Conservation (phyloP, 2,888 invertebrate genomes). For the Athalia cordata region DNA sequence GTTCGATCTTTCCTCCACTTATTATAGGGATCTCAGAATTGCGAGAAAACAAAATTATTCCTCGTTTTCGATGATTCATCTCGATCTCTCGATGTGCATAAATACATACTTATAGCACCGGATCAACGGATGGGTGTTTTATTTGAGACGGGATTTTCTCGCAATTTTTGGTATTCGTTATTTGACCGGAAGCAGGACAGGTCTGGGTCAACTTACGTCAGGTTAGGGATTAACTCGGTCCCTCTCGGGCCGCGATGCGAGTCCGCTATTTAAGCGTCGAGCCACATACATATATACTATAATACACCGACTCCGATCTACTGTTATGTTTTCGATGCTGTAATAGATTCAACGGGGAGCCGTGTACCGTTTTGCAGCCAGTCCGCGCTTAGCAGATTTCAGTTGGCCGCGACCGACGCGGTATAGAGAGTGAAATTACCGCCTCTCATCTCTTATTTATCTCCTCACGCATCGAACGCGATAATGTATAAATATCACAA, state of each 20-base stretch:
- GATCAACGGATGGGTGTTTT: no score
- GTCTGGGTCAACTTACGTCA: slow-evolving; percentile 67
- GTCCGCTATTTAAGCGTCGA: slow-evolving; percentile 40
- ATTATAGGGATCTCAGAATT: neutral
- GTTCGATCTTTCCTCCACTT: neutral
- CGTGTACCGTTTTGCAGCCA: slow-evolving; percentile 36
- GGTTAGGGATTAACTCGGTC: slow-evolving; percentile 64
- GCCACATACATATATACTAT: slow-evolving; percentile 16
- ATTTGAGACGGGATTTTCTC: neutral
- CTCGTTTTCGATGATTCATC: no score
- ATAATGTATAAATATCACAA: neutral
- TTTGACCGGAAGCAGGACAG: slow-evolving; percentile 37
- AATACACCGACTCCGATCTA: slow-evolving; percentile 38
- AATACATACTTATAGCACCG: no score
- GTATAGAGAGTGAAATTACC: slow-evolving; percentile 39
- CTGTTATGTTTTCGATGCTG: slow-evolving; percentile 45
- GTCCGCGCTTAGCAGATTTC: slow-evolving; percentile 21
- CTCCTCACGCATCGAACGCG: neutral
- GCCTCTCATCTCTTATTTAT: neutral
- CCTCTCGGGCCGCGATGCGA: slow-evolving; percentile 34
- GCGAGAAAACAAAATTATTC: no score
- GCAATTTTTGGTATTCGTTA: slow-evolving; percentile 4
- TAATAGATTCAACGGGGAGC: slow-evolving; percentile 42
- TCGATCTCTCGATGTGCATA: no score
- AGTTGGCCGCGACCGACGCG: slow-evolving; percentile 24